These are phyloP conservation scores for Orbicella faveolata DNA, from an alignment of 64 coral and sea anemone species.

Conservation along the genomic window DNA sequence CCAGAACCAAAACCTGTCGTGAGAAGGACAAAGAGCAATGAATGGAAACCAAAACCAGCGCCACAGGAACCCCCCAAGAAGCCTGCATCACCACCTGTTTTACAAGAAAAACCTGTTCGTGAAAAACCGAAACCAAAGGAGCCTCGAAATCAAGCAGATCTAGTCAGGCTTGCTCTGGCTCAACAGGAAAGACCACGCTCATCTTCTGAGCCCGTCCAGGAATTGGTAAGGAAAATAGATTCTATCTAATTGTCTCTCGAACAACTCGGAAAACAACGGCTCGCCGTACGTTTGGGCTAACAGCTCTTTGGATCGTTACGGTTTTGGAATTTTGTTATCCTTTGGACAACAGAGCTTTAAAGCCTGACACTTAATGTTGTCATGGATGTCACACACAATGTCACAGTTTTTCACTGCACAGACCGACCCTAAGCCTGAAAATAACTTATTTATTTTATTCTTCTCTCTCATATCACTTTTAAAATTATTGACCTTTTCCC, in stretches of 20 bases:
- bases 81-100: not conserved
- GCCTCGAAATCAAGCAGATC: slow-evolving; percentile 41
- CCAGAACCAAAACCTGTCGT: slow-evolving; percentile 3
- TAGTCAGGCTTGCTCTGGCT: slow-evolving; percentile 20
- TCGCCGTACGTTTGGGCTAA: no score
- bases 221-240: not conserved
- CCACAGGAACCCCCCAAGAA: not conserved
- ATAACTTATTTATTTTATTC: no score
- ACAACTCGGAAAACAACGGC: no score
- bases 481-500: no score
- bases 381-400: no score
- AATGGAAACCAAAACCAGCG: slow-evolving; percentile 7
- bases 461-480: no score
- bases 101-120: not conserved
- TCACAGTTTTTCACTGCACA: no score
- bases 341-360: no score
- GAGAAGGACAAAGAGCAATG: slow-evolving; percentile 3
- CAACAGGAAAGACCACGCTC: not conserved
- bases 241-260: not conserved
- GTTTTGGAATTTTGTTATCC: no score
- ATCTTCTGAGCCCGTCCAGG: not conserved
- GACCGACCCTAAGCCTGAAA: no score
- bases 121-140: not conserved
- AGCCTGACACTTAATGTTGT: no score
- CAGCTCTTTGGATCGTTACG: no score